phyloP scores from a whole-genome alignment of 2,888 invertebrate species.

The Gnatocerus cornutus region DNA sequence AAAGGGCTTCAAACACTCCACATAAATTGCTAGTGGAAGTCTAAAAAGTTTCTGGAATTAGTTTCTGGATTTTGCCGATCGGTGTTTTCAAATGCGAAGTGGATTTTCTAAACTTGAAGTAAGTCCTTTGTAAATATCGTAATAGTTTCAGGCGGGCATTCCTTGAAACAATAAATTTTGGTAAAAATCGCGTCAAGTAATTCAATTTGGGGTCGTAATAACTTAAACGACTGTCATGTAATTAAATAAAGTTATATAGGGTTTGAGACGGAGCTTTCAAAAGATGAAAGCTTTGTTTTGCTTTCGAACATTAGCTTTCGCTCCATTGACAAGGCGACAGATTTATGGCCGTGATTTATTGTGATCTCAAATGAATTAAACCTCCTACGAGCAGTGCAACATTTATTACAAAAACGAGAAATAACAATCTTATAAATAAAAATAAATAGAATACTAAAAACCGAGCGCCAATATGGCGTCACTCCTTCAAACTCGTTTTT shows the following conservation, averaged over 20 bases:
- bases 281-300: slow-evolving; percentile 9
- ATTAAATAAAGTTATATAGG: slow-evolving; percentile 21
- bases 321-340: neutral
- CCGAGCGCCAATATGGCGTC: slow-evolving; percentile 67
- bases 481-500: slow-evolving; percentile 22
- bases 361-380: too few species aligned
- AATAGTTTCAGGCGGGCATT: too few species aligned
- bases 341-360: too few species aligned
- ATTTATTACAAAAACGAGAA: slow-evolving; percentile 40
- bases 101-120: too few species aligned
- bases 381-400: slow-evolving; percentile 35
- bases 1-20: neutral
- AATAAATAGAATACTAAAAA: slow-evolving; percentile 3
- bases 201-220: too few species aligned
- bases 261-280: slow-evolving; percentile 13
- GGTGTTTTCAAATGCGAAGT: neutral
- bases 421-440: slow-evolving; percentile 41
- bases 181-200: too few species aligned
- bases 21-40: neutral
- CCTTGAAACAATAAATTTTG: too few species aligned
- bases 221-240: slow-evolving; percentile 10
- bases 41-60: neutral
- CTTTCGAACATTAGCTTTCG: slow-evolving; percentile 14
- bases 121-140: neutral
- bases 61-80: neutral